Evolutionary conservation across 1,140 invertebrate species (phyloP), one percentile per base, ranked within the genome.

Genomic region (Elysia chlorotica): DNA sequence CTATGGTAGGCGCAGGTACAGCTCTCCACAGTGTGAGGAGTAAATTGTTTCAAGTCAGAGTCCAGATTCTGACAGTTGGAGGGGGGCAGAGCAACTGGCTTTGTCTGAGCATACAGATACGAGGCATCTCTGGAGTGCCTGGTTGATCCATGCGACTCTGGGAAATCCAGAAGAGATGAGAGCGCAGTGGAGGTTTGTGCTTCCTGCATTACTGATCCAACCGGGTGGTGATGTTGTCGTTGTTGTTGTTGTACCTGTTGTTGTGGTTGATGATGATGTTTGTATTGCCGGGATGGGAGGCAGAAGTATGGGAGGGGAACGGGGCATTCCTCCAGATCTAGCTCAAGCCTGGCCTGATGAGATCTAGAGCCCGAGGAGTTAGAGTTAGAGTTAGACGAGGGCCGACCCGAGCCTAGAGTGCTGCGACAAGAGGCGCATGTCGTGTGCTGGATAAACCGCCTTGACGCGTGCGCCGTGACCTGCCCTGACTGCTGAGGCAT

Each of bases 371-470:
- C 66, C 35, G 74, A 77, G 53, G 66, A 73, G 25, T 70, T 71
- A 5, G 74, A 77, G 23, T 72, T 70, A 14, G 76, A 76, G 23
- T 72, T 70, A 14, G 76, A 76, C 21, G 76, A 76, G 28, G 65
- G 73, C 0, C 75, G 72, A n/a, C n/a, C n/a, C 35, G 80, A 78
- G n/a, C 78, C 79, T 0, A 78, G 48, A 6, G 79, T 81, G 30
- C 77, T 74, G 38, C 78, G 73, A 66, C 81, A 82, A 10, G 81
- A 82, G 2, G 79, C 75, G 61, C 80, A 81, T n/a, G n/a, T n/a
- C n/a, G n/a, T n/a, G n/a, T n/a, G n/a, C n/a, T n/a, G n/a, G n/a
- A n/a, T n/a, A n/a, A n/a, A n/a, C n/a, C n/a, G n/a, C n/a, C n/a
- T n/a, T n/a, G n/a, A n/a, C n/a, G n/a, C n/a, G n/a, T n/a, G n/a